Percentiles rank a stretch among this genome's conserved stretches.
phyloP scores from a whole-genome alignment of 2,113 vertebrate species.

The Meriones unguiculatus region DNA sequence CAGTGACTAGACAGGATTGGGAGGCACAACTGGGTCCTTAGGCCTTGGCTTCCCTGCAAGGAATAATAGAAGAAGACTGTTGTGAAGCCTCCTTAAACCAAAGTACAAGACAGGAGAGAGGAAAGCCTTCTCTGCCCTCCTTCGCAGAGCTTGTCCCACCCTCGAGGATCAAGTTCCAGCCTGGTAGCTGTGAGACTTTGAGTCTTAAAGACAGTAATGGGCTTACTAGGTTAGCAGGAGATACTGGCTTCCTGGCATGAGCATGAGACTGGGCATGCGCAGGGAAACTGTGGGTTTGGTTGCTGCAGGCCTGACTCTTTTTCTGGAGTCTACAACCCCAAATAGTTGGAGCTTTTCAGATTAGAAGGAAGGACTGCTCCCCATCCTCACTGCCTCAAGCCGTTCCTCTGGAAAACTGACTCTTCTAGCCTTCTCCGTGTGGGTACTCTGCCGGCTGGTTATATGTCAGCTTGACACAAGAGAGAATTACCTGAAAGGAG shows the following conservation, averaged over 20 bases:
- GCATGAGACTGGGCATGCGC: background rate
- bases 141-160: background rate
- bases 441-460: background rate
- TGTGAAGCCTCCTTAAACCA: background rate
- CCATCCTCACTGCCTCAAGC: background rate
- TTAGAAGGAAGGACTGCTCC: background rate
- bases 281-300: background rate
- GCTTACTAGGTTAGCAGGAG: background rate
- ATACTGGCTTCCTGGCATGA: background rate
- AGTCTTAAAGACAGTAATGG: background rate
- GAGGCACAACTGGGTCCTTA: background rate
- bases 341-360: background rate
- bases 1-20: background rate
- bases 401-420: too few relatives aligned
- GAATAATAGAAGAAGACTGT: background rate
- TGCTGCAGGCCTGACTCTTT: background rate
- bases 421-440: background rate
- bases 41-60: background rate
- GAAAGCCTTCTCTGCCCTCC: background rate
- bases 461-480: background rate
- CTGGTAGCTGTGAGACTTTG: background rate
- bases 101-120: background rate
- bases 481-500: background rate
- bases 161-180: background rate
- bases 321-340: background rate